Evolutionary conservation across 2,113 vertebrate genomes (phyloP).

Genomic region (Poeciliopsis turrubarensis): DNA sequence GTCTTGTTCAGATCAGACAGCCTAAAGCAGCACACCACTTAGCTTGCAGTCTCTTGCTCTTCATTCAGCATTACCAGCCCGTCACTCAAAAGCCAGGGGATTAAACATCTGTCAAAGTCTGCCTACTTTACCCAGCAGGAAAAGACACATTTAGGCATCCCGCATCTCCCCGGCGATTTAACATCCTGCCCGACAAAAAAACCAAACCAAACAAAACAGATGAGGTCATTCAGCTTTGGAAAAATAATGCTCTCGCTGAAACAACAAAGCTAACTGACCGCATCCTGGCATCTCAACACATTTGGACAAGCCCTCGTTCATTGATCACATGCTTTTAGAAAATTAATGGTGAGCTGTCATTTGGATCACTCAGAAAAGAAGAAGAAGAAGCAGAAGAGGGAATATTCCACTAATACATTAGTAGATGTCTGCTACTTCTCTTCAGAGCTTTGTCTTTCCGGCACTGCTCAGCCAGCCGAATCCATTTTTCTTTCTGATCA

Average conservation of each 20-base stretch:
- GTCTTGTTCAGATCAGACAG: slow-evolving; percentile 25
- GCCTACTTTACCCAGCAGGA: slow-evolving; percentile 54
- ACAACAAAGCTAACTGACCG: background rate
- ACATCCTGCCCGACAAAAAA: slow-evolving; percentile 41
- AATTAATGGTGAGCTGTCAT: background rate
- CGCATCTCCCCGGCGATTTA: slow-evolving; percentile 47
- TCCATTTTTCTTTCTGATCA: slow-evolving; percentile 23
- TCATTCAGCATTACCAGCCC: slow-evolving; percentile 51
- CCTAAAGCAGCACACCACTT: slow-evolving; percentile 37
- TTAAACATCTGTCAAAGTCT: slow-evolving; percentile 76
- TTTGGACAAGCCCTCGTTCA: background rate
- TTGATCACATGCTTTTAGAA: background rate
- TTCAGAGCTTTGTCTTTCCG: slow-evolving; percentile 22
- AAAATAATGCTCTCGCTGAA: slow-evolving; percentile 43
- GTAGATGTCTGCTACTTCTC: slow-evolving; percentile 13
- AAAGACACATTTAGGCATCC: slow-evolving; percentile 58
- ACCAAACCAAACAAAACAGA: slow-evolving; percentile 43
- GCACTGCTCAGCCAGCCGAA: slow-evolving; percentile 1
- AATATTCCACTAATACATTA: background rate
- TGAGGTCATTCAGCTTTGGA: slow-evolving; percentile 48
- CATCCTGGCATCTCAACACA: background rate
- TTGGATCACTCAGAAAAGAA: background rate
- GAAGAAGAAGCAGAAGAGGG: background rate
- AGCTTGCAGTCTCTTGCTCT: slow-evolving; percentile 46
- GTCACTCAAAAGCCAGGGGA: slow-evolving; percentile 69